Evolutionary conservation across 1,140 invertebrate species (phyloP), one percentile per base, ranked within the genome.

Genomic region (Ditylenchus dipsaci): DNA sequence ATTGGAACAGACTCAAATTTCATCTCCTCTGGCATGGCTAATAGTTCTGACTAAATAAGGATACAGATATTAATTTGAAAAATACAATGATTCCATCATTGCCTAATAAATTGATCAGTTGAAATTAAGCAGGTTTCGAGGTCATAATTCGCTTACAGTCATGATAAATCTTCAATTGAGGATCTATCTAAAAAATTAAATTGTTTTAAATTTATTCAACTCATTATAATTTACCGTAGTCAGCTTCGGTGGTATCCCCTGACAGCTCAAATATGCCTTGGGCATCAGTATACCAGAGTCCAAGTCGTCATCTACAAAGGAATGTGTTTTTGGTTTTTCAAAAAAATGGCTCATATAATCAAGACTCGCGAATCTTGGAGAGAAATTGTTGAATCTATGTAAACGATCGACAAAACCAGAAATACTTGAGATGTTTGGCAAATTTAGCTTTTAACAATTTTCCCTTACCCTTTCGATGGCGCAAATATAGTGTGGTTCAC

Each of bases 1-100:
- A 63, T 82, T 83, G 13, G 80, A n/a, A 81, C 62, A 82, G 65
- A n/a, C 56, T 83, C 81, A 60, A 82, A 83, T 63, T 83, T 83
- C 80, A 82, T 9, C 81, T 69, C 13, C 80, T 73, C 70, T 83
- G 80, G 59, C 80, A 82, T 38, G 81, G 81, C 75, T 80, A 30
- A 49, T 82, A 78, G 8, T 21, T 42, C 1, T 15, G 49, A 21
- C 3, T 53, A 3, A 53, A 26, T 21, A 17, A 53, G 15, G 3
- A 17, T 7, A 53, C n/a, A 7, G 15, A 3, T 26, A 53, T 7
- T 7, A 53, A 53, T 17, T 26, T 19, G 3, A 53, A 53, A 0
- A 49, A 61, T 74, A 81, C 76, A 49, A 73, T 77, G 29, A 78
- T 53, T 47, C 77, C 81, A 63, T 81, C 81, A 66, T 81, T 82